Evolutionary conservation across 2,888 invertebrate genomes (phyloP).

Genomic region (Junonia oenone): DNA sequence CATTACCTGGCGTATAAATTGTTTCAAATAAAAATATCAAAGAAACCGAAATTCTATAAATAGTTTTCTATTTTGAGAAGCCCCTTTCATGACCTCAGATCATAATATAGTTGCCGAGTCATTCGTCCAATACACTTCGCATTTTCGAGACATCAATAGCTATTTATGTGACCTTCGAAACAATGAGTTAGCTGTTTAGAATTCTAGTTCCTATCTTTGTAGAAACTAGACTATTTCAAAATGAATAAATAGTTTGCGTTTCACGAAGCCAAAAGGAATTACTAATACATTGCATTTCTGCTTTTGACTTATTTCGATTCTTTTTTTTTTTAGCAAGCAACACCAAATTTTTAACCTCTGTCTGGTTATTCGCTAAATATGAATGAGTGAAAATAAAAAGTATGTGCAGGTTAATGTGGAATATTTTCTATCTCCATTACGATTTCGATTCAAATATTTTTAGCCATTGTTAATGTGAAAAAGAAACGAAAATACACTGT

Average conservation of each 20-base stretch:
- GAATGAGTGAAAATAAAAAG: no score
- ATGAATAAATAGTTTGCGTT: background rate
- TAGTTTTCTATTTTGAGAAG: conserved; percentile 5
- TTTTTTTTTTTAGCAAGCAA: background rate
- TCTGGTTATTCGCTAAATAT: no score
- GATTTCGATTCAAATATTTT: no score
- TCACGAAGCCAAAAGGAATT: background rate
- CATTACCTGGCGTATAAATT: no score
- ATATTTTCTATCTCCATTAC: no score
- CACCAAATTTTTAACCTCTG: background rate
- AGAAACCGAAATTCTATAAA: background rate
- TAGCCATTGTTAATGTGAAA: no score
- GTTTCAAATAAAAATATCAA: no score
- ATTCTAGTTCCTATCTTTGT: background rate
- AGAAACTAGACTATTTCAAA: background rate
- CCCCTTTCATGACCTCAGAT: background rate
- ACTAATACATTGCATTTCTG: background rate
- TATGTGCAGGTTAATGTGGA: no score
- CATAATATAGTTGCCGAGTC: background rate
- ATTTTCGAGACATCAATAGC: background rate
- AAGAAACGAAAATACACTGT: no score
- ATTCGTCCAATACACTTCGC: conserved; percentile 9
- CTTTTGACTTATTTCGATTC: background rate
- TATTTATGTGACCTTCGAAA: background rate
- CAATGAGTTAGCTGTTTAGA: conserved; percentile 2